Evolutionary conservation across 2,888 invertebrate species (phyloP), one percentile per base, ranked within the genome.

Genomic region (Mythimna pallens): DNA sequence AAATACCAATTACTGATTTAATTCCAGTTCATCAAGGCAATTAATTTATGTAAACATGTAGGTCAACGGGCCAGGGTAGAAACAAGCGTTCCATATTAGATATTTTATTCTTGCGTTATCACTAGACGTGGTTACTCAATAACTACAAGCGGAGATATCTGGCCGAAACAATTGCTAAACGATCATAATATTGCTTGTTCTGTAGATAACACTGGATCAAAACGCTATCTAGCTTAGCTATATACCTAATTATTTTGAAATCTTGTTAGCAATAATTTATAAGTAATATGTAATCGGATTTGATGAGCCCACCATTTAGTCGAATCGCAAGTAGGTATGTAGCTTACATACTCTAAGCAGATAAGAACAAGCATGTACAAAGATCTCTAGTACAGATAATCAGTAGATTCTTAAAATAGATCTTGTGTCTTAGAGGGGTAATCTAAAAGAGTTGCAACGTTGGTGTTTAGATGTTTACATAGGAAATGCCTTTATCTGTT

Each of bases 121-220:
- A 79, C 5, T 7, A 52, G 34, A n/a, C 61, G 40, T 6, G 8
- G 43, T 63, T 79, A 63, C 73, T 47, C 62, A 79, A 73, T 70
- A 75, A 50, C 57, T 52, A 58, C 6, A 43, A 72, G 17, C 40
- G 20, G 47, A 7, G 61, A 25, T 79, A 58, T 72, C 75, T 58
- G 30, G 50, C 25, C 12, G 47, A 70, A 59, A 55, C 9, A 69
- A 61, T 78, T 74, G 36, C 8, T 36, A 40, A 61, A 50, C 54
- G 1, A 12, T 5, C 36, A 30, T 47, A 40, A 17, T 22, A 76
- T 47, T 47, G 43, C 52, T 67, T 59, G 52, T 52, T 65, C 20
- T 52, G 34, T 40, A 47, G 70, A 47, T 43, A 77, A 22, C 4
- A 36, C 20, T 20, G 43, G 17, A 34, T n/a, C 20, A 17, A 14